Base-by-base conservation (phyloP, 2,888 invertebrate species). In the Euspilapteryx auroguttella region DNA sequence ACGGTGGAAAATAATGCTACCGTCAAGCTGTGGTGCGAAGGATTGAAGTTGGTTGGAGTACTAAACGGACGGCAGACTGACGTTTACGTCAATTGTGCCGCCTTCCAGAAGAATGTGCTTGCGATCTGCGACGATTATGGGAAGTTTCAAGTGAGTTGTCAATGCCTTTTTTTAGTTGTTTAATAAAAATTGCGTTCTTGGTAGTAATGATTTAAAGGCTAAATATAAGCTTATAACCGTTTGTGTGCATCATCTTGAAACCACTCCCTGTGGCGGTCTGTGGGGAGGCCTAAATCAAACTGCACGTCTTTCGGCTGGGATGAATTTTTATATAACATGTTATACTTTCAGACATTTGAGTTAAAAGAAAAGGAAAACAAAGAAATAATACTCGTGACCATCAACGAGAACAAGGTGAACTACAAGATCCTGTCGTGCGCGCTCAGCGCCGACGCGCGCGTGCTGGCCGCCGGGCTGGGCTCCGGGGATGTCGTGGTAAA, bases 401-500 rank as follows among this genome's bases (percentile, higher is more conserved):
- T 64, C 11, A 56, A 64, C 34, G 58, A 62, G 30, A 52, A 52
- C 34, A 55, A 49, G 33, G 38, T 71, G 30, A 62, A 59, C 37
- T 62, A 55, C 33, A 47, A 52, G 4, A 69, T 76, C 5, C 47
- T 54, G 0, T 64, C 64, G 3, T 73, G 77, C 35, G 63, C 62
- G 28, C 53, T 77, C 23, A 80, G 82, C 0, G 47, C 63, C 1
- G 79, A 83, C 41, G 80, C 79, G 4, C 57, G 69, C 28, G 66
- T 82, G 32, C 55, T 86, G 9, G 85, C 85, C 1, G 45, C 85
- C 41, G 86, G 86, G 1, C 71, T 81, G 12, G 77, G 79, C 26
- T 76, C 71, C 12, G 86, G 86, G 1, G 58, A 77, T 33, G 79
- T 86, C 41, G 65, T 76, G 53, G 86, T 86, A 58, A 78, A 71